These are phyloP conservation scores for Boulengeromyrus knoepffleri DNA, from an alignment of 2,113 vertebrate species.

Conservation along the genomic window DNA sequence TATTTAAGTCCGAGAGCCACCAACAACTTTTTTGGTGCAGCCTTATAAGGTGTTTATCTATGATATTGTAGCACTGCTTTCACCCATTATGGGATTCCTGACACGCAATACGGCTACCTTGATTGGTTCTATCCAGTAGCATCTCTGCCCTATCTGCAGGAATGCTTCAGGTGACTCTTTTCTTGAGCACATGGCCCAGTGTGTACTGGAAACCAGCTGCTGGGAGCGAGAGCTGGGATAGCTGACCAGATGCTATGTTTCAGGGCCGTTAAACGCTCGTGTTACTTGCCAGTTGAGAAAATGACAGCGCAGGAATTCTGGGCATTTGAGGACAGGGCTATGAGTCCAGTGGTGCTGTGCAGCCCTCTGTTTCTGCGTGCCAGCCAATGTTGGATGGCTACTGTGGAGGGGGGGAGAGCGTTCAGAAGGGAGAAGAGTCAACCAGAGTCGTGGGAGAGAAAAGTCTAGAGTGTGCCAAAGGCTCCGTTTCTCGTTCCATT, in stretches of 20 bases:
- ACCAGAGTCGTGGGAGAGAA: background rate
- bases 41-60: background rate
- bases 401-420: background rate
- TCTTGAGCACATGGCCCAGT: background rate
- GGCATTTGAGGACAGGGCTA: background rate
- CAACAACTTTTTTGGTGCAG: background rate
- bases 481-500: slow-evolving; percentile 11
- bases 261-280: background rate
- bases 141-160: background rate
- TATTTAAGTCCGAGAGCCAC: background rate
- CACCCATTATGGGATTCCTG: background rate
- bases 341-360: background rate
- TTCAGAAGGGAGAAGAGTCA: background rate
- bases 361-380: background rate
- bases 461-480: background rate
- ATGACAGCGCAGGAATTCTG: background rate
- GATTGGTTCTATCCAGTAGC: background rate
- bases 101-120: background rate
- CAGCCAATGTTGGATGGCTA: background rate
- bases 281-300: background rate
- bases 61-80: background rate
- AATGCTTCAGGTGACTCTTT: background rate
- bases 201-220: background rate
- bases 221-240: background rate
- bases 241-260: background rate